A percentile compares a stretch with the other conserved stretches of the same genome.
These are phyloP conservation scores for Reinhardtius hippoglossoides DNA, from an alignment of 2,113 vertebrate species.

Conservation along the genomic window DNA sequence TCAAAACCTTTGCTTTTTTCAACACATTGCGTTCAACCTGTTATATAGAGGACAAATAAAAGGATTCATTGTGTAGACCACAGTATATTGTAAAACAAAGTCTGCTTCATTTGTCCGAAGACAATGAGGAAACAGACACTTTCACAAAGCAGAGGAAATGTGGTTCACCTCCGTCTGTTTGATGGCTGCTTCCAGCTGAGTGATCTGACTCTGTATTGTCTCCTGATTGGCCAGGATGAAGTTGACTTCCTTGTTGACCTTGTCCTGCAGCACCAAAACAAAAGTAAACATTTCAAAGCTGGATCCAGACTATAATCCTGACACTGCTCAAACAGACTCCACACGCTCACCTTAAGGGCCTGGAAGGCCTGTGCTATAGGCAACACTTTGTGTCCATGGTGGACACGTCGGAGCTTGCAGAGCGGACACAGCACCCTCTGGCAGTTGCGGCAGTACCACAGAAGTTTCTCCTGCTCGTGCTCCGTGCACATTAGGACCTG, in stretches of 20 bases:
- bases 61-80: neutral
- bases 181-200: constrained; percentile 90
- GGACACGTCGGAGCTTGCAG: constrained; percentile 91
- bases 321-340: neutral
- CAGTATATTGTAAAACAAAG: neutral
- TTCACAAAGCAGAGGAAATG: neutral
- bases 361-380: constrained; percentile 93
- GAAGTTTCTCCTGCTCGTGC: constrained; percentile 92
- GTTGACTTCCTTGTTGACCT: constrained; percentile 91
- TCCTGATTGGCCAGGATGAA: constrained; percentile 95
- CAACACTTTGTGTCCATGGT: constrained; percentile 93
- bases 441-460: constrained; percentile 94
- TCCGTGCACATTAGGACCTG: constrained; percentile 94
- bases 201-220: constrained; percentile 91
- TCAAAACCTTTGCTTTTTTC: neutral
- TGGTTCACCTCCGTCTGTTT: constrained; percentile 91
- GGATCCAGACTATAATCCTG: neutral
- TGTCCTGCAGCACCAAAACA: constrained; percentile 84
- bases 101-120: neutral
- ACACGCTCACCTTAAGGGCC: constrained; percentile 88
- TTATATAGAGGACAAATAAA: neutral
- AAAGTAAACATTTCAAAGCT: neutral
- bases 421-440: constrained; percentile 91
- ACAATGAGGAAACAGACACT: neutral
- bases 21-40: neutral